These are phyloP conservation scores for Periphyllus acericola DNA, from an alignment of 2,888 invertebrate species.

Conservation along the genomic window DNA sequence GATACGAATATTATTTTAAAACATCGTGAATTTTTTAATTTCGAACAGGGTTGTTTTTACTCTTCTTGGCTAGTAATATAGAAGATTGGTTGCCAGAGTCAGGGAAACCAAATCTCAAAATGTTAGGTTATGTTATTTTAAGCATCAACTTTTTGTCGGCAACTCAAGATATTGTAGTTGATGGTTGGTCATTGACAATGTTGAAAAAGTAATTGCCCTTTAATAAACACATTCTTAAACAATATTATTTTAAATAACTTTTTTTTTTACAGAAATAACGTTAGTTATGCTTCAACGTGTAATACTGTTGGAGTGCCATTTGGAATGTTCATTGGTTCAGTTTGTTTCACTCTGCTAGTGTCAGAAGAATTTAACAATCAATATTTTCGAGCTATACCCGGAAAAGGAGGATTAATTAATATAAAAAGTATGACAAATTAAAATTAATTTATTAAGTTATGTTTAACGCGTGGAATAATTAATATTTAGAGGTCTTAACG, in stretches of 20 bases:
- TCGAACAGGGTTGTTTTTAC: slow-evolving; percentile 71
- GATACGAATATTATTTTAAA: no score
- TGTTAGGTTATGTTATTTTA: slow-evolving; percentile 88
- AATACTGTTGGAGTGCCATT: slow-evolving; percentile 98
- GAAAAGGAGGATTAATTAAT: neutral
- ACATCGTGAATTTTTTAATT: neutral
- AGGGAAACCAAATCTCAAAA: slow-evolving; percentile 57
- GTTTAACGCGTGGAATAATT: no score
- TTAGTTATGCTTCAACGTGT: slow-evolving; percentile 98
- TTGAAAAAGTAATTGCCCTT: slow-evolving; percentile 85
- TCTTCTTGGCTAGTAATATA: slow-evolving; percentile 81
- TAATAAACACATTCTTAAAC: neutral
- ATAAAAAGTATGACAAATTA: slow-evolving; percentile 6
- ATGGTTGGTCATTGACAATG: slow-evolving; percentile 99
- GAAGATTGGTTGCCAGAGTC: slow-evolving; percentile 77
- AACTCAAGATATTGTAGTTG: slow-evolving; percentile 99
- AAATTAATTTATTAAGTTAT: no score
- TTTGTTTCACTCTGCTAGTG: slow-evolving; percentile 94
- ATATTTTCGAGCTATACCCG: slow-evolving; percentile 75
- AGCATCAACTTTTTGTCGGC: slow-evolving; percentile 94
- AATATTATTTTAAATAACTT: neutral
- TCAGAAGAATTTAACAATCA: slow-evolving; percentile 95
- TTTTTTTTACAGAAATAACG: slow-evolving; percentile 78
- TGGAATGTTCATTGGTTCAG: slow-evolving; percentile 96
- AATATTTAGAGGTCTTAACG: no score